Conservation (phyloP, 2,888 invertebrate genomes). For the Cenopis cana region DNA sequence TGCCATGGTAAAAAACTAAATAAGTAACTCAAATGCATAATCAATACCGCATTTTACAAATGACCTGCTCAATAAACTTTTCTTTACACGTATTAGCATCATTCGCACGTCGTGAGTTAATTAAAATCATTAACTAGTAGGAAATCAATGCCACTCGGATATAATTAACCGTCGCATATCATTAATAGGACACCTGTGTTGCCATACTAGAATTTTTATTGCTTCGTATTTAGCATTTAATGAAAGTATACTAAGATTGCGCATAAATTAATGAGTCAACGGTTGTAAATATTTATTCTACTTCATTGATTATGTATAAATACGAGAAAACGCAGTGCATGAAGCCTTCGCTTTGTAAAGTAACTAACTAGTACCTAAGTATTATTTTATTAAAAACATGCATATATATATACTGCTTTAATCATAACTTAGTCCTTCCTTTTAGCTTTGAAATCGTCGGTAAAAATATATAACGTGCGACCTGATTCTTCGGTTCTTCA, state of each 20-base stretch:
- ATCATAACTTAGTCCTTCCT: too few species aligned
- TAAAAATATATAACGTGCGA: too few species aligned
- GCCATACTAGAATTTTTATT: constrained; percentile 28
- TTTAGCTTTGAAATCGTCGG: too few species aligned
- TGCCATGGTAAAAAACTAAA: constrained; percentile 5
- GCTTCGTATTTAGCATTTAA: constrained; percentile 15
- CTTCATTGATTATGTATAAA: constrained; percentile 4
- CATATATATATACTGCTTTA: too few species aligned
- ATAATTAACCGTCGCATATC: constrained; percentile 22
- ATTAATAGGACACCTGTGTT: constrained; percentile 35
- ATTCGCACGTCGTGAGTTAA: constrained; percentile 25
- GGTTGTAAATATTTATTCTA: constrained; percentile 19
- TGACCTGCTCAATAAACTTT: constrained; percentile 5
- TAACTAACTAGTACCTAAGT: too few species aligned
- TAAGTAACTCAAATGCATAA: neutral
- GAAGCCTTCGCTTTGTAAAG: too few species aligned
- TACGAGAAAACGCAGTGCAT: constrained; percentile 1
- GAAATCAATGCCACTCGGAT: constrained; percentile 36
- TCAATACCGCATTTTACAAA: neutral
- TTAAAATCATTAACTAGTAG: constrained; percentile 30
- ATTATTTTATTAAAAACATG: too few species aligned
- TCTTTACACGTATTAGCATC: constrained; percentile 14
- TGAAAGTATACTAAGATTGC: constrained; percentile 28
- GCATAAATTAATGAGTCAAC: constrained; percentile 24
- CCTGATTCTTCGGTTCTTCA: too few species aligned